A percentile compares a stretch with the other conserved stretches of the same genome.
Evolutionary conservation across 2,113 vertebrate genomes (phyloP).

Genomic region (Pomatostomus ruficeps): DNA sequence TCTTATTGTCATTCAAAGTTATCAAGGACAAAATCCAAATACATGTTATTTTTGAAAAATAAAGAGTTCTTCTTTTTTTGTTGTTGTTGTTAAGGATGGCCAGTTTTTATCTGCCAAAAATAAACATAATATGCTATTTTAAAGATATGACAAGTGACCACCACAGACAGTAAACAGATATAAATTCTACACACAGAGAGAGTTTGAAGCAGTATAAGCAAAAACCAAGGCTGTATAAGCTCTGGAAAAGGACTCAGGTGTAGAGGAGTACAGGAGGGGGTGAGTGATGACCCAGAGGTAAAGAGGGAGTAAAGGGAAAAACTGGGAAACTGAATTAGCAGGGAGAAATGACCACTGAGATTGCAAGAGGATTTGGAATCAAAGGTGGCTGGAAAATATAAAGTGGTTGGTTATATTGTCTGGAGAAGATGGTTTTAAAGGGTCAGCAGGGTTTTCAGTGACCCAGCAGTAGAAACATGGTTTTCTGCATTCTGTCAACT

Average conservation of each 20-base stretch:
- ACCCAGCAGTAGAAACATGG: neutral
- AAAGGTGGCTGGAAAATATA: neutral
- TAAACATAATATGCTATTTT: neutral
- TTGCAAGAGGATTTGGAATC: neutral
- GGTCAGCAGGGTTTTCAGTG: neutral
- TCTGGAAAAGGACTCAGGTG: neutral
- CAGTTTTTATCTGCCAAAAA: neutral
- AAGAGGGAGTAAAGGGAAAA: neutral
- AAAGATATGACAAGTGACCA: neutral
- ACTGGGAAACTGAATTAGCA: neutral
- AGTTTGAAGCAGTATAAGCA: neutral
- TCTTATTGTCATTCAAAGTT: conserved; percentile 47
- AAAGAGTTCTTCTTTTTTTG: neutral
- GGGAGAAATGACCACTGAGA: neutral
- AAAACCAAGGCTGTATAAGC: neutral
- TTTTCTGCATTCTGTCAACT: neutral
- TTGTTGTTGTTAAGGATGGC: neutral
- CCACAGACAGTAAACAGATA: neutral
- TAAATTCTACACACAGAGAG: neutral
- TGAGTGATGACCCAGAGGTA: neutral
- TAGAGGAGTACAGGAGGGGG: neutral
- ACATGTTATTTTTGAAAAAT: neutral
- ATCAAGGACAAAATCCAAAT: conserved; percentile 35
- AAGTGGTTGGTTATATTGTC: neutral
- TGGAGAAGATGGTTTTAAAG: neutral